Percentiles rank a stretch among this genome's conserved stretches.
Evolutionary conservation across 1,140 invertebrate genomes (phyloP).

Genomic region (Hypothenemus hampei): DNA sequence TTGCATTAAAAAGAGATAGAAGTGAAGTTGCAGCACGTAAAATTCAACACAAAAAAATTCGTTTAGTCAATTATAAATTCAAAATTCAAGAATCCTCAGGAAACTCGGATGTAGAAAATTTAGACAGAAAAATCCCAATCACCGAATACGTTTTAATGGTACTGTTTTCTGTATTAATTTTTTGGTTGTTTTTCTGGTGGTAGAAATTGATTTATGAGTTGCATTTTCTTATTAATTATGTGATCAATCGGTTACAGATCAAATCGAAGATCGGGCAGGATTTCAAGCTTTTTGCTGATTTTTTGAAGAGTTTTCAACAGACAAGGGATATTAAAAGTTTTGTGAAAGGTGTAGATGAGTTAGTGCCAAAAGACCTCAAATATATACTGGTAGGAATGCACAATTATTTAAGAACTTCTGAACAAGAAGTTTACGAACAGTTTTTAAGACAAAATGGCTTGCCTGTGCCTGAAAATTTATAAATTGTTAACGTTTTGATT

Average conservation of each 20-base stretch:
- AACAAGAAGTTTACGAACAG: background rate
- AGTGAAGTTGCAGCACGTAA: slow-evolving; percentile 37
- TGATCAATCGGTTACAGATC: slow-evolving; percentile 33
- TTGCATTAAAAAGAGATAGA: slow-evolving; percentile 43
- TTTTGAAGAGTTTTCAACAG: slow-evolving; percentile 51
- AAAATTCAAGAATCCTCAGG: background rate
- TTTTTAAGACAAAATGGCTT: slow-evolving; percentile 13
- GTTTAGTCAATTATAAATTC: background rate
- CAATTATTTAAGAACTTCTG: background rate
- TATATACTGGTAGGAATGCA: slow-evolving; percentile 6
- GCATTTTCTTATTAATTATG: background rate
- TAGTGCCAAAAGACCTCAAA: slow-evolving; percentile 3
- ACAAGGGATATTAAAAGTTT: slow-evolving; percentile 1
- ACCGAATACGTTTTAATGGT: slow-evolving; percentile 35
- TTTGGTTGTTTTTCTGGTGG: slow-evolving; percentile 45
- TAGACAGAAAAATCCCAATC: slow-evolving; percentile 16
- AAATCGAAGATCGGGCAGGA: slow-evolving; percentile 47
- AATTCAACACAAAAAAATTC: background rate
- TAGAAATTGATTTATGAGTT: slow-evolving; percentile 39
- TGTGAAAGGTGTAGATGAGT: background rate
- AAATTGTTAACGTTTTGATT: background rate
- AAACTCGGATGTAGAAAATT: too few relatives aligned
- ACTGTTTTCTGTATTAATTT: slow-evolving; percentile 31
- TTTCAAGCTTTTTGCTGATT: slow-evolving; percentile 55
- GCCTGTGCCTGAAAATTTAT: slow-evolving; percentile 11